Conservation (phyloP, 2,888 invertebrate species). For the Drosophila mimetica region DNA sequence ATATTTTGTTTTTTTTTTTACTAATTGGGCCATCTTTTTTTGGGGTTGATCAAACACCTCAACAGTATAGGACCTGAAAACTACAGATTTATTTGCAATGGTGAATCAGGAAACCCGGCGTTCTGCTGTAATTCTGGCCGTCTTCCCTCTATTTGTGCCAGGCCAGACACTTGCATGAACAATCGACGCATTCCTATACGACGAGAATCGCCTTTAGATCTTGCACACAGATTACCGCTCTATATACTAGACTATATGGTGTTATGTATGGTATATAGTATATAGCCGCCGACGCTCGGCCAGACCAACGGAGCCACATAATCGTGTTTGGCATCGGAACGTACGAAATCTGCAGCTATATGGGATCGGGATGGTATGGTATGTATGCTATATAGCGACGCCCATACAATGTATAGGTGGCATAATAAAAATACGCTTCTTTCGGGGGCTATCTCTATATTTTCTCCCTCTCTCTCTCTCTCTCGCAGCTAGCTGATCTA, state of each 20-base stretch:
- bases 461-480: conserved; percentile 1
- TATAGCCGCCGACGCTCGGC: conserved; percentile 3
- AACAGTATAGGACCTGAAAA: no score
- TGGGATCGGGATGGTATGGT: neutral
- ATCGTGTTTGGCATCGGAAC: conserved; percentile 32
- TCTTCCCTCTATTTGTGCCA: conserved; percentile 8
- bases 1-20: no score
- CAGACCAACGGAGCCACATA: conserved; percentile 23
- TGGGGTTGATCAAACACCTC: no score
- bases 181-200: conserved; percentile 27
- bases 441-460: conserved; percentile 11
- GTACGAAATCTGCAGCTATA: conserved; percentile 51
- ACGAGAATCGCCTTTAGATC: conserved; percentile 5
- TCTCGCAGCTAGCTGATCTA: conserved; percentile 7
- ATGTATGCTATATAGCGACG: conserved; percentile 16
- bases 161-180: conserved; percentile 26
- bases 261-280: neutral
- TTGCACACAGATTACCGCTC: conserved; percentile 9
- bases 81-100: neutral
- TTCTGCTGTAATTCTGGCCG: neutral
- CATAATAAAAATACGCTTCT: conserved; percentile 52
- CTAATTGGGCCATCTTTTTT: no score
- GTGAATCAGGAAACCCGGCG: conserved; percentile 7
- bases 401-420: conserved; percentile 41
- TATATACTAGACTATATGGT: neutral